phyloP scores from a whole-genome alignment of 2,113 vertebrate genomes.

The Scytalopus superciliaris region DNA sequence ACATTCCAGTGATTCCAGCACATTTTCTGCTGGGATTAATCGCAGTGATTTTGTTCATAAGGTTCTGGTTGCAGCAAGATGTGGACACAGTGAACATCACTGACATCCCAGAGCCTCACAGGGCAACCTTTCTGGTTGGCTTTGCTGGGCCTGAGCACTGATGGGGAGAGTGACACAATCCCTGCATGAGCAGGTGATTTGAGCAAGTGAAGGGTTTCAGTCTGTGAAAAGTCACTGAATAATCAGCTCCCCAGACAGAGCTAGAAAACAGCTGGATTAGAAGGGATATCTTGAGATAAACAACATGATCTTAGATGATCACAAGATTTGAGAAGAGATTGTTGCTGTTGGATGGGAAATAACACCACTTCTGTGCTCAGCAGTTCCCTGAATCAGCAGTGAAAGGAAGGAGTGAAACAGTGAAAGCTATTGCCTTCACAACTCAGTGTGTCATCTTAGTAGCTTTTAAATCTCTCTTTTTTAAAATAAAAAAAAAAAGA shows the following conservation, averaged over 20 bases:
- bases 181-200: accelerated
- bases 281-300: not conserved
- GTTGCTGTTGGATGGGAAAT: not conserved
- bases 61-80: not conserved
- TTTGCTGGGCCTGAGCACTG: not conserved
- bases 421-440: not conserved
- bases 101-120: accelerated
- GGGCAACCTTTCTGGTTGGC: not conserved
- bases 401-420: not conserved
- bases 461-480: not conserved
- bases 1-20: not conserved
- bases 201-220: not conserved
- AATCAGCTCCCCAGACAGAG: not conserved
- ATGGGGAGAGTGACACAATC: not conserved
- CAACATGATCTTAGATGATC: not conserved
- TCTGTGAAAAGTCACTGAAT: not conserved
- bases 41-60: conserved; percentile 16
- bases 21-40: conserved; percentile 51
- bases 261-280: not conserved
- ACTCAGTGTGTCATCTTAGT: not conserved
- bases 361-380: not conserved
- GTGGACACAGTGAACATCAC: conserved; percentile 8
- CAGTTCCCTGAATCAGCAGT: not conserved
- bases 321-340: not conserved
- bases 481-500: too few species aligned